Conservation (phyloP, 35 echinoderm and acorn worm species). For the Eucidaris tribuloides region DNA sequence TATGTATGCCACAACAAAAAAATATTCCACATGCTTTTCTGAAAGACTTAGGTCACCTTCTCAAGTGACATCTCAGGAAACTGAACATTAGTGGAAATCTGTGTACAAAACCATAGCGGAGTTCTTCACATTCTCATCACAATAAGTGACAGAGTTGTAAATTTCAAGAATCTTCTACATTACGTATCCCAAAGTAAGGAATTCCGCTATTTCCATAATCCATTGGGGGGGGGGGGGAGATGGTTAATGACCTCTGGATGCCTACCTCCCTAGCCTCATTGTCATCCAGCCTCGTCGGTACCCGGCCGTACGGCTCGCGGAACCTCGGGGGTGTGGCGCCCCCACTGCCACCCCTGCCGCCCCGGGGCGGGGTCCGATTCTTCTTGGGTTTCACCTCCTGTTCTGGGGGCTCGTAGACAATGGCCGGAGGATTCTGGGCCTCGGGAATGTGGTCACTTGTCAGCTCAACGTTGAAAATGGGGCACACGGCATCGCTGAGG, state of each 20-base stretch:
- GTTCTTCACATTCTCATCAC: not conserved
- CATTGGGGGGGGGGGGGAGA: not conserved
- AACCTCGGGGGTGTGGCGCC: not conserved
- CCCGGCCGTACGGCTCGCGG: not conserved
- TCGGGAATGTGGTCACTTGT: not conserved
- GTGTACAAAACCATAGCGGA: not conserved
- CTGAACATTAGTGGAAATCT: not conserved
- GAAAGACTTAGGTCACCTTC: no score
- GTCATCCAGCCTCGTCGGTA: not conserved
- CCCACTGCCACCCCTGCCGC: not conserved
- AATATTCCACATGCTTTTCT: no score
- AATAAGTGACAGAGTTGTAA: not conserved
- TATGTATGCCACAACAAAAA: no score
- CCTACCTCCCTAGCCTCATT: not conserved
- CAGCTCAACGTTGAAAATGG: not conserved
- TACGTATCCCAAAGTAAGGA: no score
- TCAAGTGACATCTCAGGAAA: no score
- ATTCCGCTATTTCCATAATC: not conserved
- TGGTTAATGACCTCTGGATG: not conserved
- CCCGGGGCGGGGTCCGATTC: not conserved
- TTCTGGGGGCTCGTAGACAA: not conserved
- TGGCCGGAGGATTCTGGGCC: not conserved
- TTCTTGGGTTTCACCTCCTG: not conserved
- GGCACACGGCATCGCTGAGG: constrained; percentile 3
- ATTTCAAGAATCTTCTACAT: no score